Percentiles rank a stretch among this genome's conserved stretches.
These are phyloP conservation scores for Coregonus clupeaformis DNA, from an alignment of 2,113 vertebrate genomes.

Conservation along the genomic window DNA sequence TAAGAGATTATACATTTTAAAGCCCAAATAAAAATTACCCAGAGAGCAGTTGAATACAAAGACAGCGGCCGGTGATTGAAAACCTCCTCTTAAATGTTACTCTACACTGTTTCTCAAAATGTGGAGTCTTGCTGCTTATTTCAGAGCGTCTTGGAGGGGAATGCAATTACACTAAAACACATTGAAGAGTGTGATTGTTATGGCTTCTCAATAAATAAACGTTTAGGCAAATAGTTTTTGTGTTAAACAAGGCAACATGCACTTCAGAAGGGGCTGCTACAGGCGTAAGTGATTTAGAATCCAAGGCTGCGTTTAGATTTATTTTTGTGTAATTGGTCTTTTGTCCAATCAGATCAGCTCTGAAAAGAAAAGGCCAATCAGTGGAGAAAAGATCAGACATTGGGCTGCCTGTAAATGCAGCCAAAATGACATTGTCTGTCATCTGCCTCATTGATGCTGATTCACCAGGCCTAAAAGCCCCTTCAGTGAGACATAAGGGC, in stretches of 20 bases:
- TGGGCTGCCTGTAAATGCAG: background rate
- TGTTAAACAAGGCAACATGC: background rate
- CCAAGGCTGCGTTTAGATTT: background rate
- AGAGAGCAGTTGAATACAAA: conserved; percentile 11
- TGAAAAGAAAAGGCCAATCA: too few relatives aligned
- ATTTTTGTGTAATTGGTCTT: too few relatives aligned
- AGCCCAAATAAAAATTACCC: conserved; percentile 2
- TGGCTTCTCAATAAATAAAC: background rate
- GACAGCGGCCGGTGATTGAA: conserved; percentile 20
- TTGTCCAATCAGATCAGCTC: background rate
- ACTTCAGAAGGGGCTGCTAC: background rate
- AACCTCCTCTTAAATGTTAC: background rate
- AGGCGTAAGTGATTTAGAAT: background rate
- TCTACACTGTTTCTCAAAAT: background rate
- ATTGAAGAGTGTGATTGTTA: background rate
- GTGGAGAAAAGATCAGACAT: too few relatives aligned
- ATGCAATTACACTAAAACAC: background rate
- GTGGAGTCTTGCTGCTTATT: background rate
- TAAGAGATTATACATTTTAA: background rate
- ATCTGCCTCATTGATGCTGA: background rate
- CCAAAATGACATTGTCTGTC: background rate
- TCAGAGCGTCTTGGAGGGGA: background rate
- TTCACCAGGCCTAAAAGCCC: background rate
- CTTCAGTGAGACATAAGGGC: background rate
- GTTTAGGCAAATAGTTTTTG: background rate